Conservation (phyloP, 2,113 vertebrate genomes). For the Guaruba guarouba region DNA sequence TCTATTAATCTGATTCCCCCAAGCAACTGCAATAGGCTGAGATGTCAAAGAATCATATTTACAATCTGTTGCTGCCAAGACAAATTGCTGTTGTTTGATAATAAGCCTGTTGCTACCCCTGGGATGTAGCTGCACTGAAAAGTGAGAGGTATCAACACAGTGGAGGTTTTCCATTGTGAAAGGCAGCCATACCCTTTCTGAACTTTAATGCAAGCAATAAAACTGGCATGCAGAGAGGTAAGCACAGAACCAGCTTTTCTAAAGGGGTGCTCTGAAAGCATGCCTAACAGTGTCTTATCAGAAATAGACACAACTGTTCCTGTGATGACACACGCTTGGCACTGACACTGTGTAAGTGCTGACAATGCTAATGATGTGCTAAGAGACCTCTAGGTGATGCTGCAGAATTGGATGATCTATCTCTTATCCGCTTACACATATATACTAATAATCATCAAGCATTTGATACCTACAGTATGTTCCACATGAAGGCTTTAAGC, state of each 20-base stretch:
- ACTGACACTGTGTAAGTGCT: background rate
- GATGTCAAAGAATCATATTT: conserved; percentile 11
- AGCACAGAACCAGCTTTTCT: background rate
- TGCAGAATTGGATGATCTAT: background rate
- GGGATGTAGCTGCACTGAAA: background rate
- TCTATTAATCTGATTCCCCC: conserved; percentile 37
- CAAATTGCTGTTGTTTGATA: conserved; percentile 4
- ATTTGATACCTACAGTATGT: background rate
- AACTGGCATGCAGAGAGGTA: background rate
- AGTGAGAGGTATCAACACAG: background rate
- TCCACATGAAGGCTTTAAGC: background rate
- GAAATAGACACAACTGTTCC: background rate
- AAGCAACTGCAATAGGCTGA: background rate
- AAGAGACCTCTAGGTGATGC: background rate
- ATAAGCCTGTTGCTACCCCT: background rate
- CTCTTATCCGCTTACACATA: background rate
- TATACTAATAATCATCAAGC: background rate
- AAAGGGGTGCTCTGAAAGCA: background rate
- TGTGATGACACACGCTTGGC: background rate
- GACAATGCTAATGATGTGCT: conserved; percentile 11
- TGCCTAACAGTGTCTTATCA: background rate
- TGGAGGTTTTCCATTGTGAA: background rate
- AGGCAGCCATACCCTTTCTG: background rate
- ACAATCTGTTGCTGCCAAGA: conserved; percentile 21
- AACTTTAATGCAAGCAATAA: background rate